Evolutionary conservation across 2,113 vertebrate species (phyloP).

Genomic region (Lethenteron reissneri): DNA sequence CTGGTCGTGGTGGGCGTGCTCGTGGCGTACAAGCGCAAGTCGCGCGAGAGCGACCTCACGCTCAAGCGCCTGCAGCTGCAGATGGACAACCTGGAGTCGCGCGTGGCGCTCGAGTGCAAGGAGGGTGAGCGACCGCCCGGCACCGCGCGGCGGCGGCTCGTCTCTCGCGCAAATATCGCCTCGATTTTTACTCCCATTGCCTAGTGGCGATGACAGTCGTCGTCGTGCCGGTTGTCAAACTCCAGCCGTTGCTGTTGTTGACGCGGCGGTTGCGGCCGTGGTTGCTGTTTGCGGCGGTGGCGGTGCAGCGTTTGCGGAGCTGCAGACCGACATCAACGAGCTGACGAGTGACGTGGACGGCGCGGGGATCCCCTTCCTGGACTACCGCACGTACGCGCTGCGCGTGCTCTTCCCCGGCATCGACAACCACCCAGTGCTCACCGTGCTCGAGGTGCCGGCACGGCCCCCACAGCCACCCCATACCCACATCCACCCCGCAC

Average conservation of each 20-base stretch:
- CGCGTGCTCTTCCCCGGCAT: constrained; percentile 90
- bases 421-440: constrained; percentile 79
- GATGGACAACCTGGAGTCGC: constrained; percentile 96
- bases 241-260: no score
- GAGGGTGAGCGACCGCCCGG: constrained; percentile 35
- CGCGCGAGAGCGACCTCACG: constrained; percentile 82
- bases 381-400: constrained; percentile 92
- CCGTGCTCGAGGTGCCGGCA: constrained; percentile 65
- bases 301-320: constrained; percentile 72
- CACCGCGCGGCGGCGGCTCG: no score
- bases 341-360: constrained; percentile 88
- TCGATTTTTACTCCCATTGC: no score
- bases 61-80: constrained; percentile 95
- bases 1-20: constrained; percentile 94
- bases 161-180: no score
- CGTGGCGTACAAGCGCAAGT: constrained; percentile 94
- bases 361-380: constrained; percentile 76
- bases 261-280: no score
- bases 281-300: background rate
- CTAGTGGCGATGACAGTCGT: no score
- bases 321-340: constrained; percentile 96
- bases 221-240: no score
- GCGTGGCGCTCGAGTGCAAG: constrained; percentile 88
- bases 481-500: no score
- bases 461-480: no score